Evolutionary conservation across 2,888 invertebrate genomes (phyloP).

Genomic region (Galeopsomyia nigrocyanea): DNA sequence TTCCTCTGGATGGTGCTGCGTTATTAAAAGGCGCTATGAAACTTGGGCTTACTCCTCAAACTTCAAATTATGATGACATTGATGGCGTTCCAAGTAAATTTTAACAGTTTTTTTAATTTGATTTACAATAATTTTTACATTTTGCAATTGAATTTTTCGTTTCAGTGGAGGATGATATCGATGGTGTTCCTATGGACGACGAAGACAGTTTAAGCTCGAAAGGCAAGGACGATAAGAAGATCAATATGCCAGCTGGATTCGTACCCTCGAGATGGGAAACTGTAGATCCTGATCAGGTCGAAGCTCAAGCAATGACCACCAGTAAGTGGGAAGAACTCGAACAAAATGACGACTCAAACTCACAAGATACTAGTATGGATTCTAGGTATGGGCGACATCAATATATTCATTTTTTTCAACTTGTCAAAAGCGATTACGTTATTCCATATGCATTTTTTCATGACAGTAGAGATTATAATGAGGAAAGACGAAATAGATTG

Average conservation of each 20-base stretch:
- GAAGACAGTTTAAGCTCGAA: conserved; percentile 56
- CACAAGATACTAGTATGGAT: conserved; percentile 69
- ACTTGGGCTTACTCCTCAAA: conserved; percentile 67
- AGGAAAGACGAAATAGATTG: conserved; percentile 80
- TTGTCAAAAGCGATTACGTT: neutral
- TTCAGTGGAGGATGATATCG: conserved; percentile 81
- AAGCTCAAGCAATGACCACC: conserved; percentile 87
- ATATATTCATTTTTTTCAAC: neutral
- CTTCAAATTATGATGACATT: conserved; percentile 74
- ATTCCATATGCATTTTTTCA: conserved; percentile 10
- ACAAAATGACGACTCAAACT: conserved; percentile 67
- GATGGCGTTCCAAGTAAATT: conserved; percentile 77
- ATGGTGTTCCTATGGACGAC: conserved; percentile 77
- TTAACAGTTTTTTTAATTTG: conserved; percentile 19
- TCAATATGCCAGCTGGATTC: conserved; percentile 77
- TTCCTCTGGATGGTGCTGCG: conserved; percentile 85
- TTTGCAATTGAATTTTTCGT: conserved; percentile 9
- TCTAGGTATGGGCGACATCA: conserved; percentile 58
- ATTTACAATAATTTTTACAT: conserved; percentile 10
- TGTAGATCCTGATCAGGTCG: conserved; percentile 88
- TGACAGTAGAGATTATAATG: conserved; percentile 72
- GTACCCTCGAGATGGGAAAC: conserved; percentile 97
- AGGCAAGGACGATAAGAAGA: conserved; percentile 63
- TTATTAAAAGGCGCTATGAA: conserved; percentile 80
- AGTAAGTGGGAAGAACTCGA: conserved; percentile 90